Evolutionary conservation across 2,888 invertebrate genomes (phyloP).

Genomic region (Melangyna quadrimaculata): DNA sequence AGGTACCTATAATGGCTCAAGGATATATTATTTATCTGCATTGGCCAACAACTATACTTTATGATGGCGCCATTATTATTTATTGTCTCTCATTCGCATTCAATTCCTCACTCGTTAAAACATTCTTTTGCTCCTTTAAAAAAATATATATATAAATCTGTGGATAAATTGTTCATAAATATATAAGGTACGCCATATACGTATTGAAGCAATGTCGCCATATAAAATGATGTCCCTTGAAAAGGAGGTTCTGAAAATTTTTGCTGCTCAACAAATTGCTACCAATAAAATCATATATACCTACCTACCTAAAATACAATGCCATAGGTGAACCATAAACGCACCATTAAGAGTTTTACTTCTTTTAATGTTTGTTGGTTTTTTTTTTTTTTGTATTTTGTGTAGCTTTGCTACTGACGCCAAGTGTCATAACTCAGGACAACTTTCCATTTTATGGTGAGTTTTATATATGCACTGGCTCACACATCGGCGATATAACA

Average conservation of each 20-base stretch:
- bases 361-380: conserved; percentile 2
- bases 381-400: background rate
- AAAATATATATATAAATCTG: background rate
- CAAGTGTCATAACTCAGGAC: conserved; percentile 44
- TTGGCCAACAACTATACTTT: conserved; percentile 13
- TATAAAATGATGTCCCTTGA: background rate
- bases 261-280: conserved; percentile 44
- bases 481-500: background rate
- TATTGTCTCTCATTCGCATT: conserved; percentile 22
- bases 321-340: conserved; percentile 68
- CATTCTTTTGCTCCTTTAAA: conserved; percentile 13
- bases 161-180: no score
- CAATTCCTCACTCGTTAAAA: conserved; percentile 24
- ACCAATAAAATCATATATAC: conserved; percentile 59
- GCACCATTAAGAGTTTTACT: conserved; percentile 31
- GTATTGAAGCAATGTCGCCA: background rate
- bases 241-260: background rate
- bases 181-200: background rate
- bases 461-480: conserved; percentile 47
- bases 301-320: background rate
- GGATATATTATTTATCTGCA: background rate
- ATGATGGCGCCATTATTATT: conserved; percentile 62
- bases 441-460: conserved; percentile 63
- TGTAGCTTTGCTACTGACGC: conserved; percentile 44
- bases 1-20: background rate